Base-by-base conservation (phyloP, 2,888 invertebrate species). In the Hymenopus coronatus region DNA sequence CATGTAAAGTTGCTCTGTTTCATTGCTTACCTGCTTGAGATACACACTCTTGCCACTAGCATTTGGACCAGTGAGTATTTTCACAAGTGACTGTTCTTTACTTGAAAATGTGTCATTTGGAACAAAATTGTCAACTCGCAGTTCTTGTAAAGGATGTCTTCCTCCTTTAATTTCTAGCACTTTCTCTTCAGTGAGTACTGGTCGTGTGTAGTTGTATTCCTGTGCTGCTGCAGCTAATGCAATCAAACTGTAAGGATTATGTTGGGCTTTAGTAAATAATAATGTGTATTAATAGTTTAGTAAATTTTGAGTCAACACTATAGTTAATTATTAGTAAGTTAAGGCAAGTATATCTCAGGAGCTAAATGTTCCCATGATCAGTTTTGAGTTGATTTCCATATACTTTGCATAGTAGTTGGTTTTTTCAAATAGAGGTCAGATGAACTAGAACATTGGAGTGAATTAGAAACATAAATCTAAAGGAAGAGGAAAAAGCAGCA, bases 21-120 rank as follows among this genome's bases (percentile, higher is more conserved):
- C 25, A 86, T 28, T 40, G 46, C 12, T 54, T 89, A 95, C 95
- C 94, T 98, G 98, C 93, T 98, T 98, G 92, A 99, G 94, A 93
- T 97, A 99, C 46, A 98, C 96, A 90, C 97, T 98, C 93, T 99
- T 99, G 3, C 99, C 99, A 92, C 97, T 97, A 1, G 97, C 96
- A 93, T 98, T 99, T 0, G 98, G 97, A 0, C 98, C 98, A 0
- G 97, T 98, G 9, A 98, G 93, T 87, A 99, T 95, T 92, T 97
- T 97, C 33, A 98, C 95, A 20, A 94, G 93, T 27, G 95, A 95
- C 12, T 94, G 93, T 0, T 93, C 92, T 8, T 91, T 91, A 9
- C 95, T 95, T 88, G 96, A 96, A 89, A 93, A 92, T 12, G 95
- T 94, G 92, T 97, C 95, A 92, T 98, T 98, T 0, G 97, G 95